Base-by-base conservation (phyloP, 1,140 invertebrate genomes). In the Bombus cullumanus region DNA sequence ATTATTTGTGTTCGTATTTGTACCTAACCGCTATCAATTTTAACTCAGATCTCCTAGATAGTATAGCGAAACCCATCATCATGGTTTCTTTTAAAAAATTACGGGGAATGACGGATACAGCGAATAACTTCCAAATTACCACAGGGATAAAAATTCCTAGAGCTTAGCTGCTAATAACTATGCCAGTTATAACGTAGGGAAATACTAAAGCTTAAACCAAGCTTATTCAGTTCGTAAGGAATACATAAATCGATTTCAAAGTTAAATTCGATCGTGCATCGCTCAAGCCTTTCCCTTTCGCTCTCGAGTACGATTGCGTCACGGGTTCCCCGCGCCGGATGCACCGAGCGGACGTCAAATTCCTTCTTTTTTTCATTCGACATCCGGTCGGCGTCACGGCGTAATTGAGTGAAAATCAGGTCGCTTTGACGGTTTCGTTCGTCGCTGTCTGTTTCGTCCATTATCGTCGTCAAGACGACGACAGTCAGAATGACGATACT, bases 271-370 rank as follows among this genome's bases (percentile, higher is more conserved):
- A 28, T 62, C 34, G 81, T 69, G 34, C 68, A 83, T 57, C 87
- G 71, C 37, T 62, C 62, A 62, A 37, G 74, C 78, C 74, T 86
- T 89, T 89, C 83, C 83, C 85, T 89, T 88, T 88, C 87, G 75
- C 82, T 88, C 86, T 88, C 88, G 80, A 84, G 81, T n/a, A 18
- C 39, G 37, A 73, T 90, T 89, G 86, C 91, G 86, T 91, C 91
- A 91, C 85, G 88, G 79, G 85, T 86, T 83, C 86, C 87, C 83
- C 59, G 41, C 18, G 83, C 92, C 92, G 92, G 91, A 93, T 92
- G 91, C 91, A 79, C 82, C 89, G 85, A 91, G 89, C 92, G 92
- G 91, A 93, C 91, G 89, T 92, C 87, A 88, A 92, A 92, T 89
- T 83, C 87, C 86, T 93, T 79, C 59, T 89, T 34, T 57, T 66